Conservation (phyloP, 1,140 invertebrate species). For the Rhopalosiphum maidis region DNA sequence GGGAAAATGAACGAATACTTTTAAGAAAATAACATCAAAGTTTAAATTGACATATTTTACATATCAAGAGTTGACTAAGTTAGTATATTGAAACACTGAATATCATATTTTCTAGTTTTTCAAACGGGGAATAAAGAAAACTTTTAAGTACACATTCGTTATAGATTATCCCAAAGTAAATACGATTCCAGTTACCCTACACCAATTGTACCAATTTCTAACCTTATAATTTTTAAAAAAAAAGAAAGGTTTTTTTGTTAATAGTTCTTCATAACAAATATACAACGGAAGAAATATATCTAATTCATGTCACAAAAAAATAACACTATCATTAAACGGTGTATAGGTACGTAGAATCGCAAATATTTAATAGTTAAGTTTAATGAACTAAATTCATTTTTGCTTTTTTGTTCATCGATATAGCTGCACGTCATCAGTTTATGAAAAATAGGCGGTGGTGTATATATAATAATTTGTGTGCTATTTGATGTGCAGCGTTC, state of each 20-base stretch:
- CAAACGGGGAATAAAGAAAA: background rate
- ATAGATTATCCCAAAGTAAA: background rate
- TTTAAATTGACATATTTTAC: slow-evolving; percentile 27
- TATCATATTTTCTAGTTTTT: background rate
- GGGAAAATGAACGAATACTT: background rate
- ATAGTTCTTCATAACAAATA: background rate
- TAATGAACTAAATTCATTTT: background rate
- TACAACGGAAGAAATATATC: background rate
- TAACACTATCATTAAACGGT: background rate
- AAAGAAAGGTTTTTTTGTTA: background rate
- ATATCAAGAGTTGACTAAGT: background rate
- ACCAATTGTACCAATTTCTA: background rate
- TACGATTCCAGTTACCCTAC: background rate
- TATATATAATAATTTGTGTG: too few species aligned
- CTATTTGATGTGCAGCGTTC: background rate
- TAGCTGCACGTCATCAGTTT: background rate
- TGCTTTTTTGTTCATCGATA: background rate
- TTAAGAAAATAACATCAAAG: slow-evolving; percentile 8
- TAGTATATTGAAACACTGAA: background rate
- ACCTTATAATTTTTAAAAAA: background rate
- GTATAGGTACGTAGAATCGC: background rate
- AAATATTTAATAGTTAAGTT: background rate
- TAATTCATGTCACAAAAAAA: background rate
- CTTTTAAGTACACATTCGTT: background rate
- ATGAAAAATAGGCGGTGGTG: background rate